These are phyloP conservation scores for Maccullochella peelii DNA, from an alignment of 2,113 vertebrate genomes.

Conservation along the genomic window DNA sequence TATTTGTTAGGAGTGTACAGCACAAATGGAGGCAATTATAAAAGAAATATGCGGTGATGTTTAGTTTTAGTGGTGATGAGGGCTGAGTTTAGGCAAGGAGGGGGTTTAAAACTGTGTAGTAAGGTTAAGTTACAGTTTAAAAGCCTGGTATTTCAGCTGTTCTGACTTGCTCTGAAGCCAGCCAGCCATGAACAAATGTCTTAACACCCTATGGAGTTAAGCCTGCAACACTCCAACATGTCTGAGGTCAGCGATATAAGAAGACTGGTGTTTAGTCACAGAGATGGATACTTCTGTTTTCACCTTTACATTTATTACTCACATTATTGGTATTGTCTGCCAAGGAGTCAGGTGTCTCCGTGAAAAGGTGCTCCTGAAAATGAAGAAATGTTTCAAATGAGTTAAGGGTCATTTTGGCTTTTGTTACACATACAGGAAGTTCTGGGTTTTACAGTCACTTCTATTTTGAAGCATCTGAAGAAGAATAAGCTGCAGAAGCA, in stretches of 20 bases:
- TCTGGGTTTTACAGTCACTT: neutral
- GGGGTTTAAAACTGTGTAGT: constrained; percentile 17
- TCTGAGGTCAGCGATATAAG: constrained; percentile 21
- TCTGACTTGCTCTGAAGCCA: constrained; percentile 44
- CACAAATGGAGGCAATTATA: constrained; percentile 25
- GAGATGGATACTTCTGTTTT: neutral
- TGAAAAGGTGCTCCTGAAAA: neutral
- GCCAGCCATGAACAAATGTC: constrained; percentile 40
- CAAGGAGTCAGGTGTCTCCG: neutral
- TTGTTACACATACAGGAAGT: neutral
- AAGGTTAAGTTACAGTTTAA: constrained; percentile 60
- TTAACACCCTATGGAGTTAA: constrained; percentile 12
- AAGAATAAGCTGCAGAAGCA: neutral
- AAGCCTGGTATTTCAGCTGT: constrained; percentile 41
- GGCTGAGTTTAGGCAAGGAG: constrained; percentile 4
- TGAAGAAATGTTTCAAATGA: neutral
- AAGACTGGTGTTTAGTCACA: constrained; percentile 5
- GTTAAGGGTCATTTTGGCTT: neutral
- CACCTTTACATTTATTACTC: neutral
- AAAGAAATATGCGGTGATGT: constrained; percentile 34
- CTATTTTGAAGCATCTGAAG: constrained; percentile 12
- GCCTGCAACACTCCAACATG: constrained; percentile 3
- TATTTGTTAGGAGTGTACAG: constrained; percentile 11
- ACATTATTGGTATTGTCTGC: neutral
- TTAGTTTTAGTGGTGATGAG: constrained; percentile 34